Percentiles rank a stretch among this genome's conserved stretches.
These are phyloP conservation scores for Phenacoccus solenopsis DNA, from an alignment of 1,140 invertebrate species.

Conservation along the genomic window DNA sequence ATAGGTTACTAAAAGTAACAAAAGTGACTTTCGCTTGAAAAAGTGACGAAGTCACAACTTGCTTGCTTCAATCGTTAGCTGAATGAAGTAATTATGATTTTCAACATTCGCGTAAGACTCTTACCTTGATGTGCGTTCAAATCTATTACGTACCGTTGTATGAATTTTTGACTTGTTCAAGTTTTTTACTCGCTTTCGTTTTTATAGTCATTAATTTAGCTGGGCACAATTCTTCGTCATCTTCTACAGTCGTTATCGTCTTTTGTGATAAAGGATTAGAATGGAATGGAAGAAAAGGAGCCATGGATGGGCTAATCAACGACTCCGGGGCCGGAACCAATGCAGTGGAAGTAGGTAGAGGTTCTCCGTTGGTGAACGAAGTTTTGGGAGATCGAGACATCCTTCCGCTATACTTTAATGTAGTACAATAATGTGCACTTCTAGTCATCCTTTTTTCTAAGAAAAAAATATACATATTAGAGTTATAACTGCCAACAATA, in stretches of 20 bases:
- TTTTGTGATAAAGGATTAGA: background rate
- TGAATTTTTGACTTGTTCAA: slow-evolving; percentile 35
- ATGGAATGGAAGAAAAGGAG: background rate
- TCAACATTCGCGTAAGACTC: background rate
- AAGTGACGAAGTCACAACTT: too few species aligned
- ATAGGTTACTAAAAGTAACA: too few species aligned
- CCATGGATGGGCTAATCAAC: slow-evolving; percentile 46
- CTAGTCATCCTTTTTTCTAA: slow-evolving; percentile 17
- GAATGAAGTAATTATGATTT: too few species aligned
- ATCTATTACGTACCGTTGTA: background rate
- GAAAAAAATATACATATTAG: background rate
- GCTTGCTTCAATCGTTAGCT: too few species aligned
- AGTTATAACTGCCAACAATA: too few species aligned
- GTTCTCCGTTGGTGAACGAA: slow-evolving; percentile 27
- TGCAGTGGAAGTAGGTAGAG: slow-evolving; percentile 64
- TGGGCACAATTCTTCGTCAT: slow-evolving; percentile 44
- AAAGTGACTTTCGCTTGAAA: too few species aligned
- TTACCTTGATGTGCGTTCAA: too few species aligned
- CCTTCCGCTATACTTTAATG: background rate
- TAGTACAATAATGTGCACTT: slow-evolving; percentile 12
- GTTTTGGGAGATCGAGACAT: background rate
- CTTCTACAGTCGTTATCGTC: slow-evolving; percentile 26
- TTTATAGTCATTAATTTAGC: slow-evolving; percentile 45
- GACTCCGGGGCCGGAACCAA: slow-evolving; percentile 75
- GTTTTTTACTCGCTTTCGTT: slow-evolving; percentile 41